These are phyloP conservation scores for Balaeniceps rex DNA, from an alignment of 2,113 vertebrate species.

Conservation along the genomic window DNA sequence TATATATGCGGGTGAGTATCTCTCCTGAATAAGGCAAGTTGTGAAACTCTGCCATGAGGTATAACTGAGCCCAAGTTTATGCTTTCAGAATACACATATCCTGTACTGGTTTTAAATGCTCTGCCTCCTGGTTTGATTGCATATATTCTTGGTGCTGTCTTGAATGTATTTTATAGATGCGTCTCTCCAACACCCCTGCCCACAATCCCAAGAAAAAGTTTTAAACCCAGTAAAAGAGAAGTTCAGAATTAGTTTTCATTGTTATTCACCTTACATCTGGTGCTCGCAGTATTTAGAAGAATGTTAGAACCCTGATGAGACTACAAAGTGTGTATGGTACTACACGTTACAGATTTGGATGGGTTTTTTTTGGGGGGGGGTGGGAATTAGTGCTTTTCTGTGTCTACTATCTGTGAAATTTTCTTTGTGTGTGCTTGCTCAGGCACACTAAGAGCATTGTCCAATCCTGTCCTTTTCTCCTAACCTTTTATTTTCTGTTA, in stretches of 20 bases:
- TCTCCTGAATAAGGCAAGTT: not conserved
- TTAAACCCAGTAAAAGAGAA: not conserved
- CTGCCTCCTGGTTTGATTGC: not conserved
- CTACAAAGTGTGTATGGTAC: not conserved
- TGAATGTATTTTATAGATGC: not conserved
- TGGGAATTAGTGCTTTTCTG: not conserved
- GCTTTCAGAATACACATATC: not conserved
- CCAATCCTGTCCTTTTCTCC: not conserved
- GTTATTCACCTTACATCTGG: not conserved
- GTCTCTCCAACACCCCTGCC: not conserved
- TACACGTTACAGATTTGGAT: not conserved
- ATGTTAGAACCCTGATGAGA: not conserved
- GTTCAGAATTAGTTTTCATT: not conserved
- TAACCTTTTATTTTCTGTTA: not conserved
- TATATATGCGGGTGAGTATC: not conserved
- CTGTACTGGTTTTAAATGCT: not conserved
- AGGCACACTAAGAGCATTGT: not conserved
- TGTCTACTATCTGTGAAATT: not conserved
- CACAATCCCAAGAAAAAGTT: not conserved
- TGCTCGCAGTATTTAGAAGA: not conserved
- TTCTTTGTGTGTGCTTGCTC: not conserved
- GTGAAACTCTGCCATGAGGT: not conserved
- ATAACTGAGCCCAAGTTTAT: not conserved
- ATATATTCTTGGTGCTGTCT: not conserved
- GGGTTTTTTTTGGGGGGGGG: not conserved